These are phyloP conservation scores for Peromyscus maniculatus DNA, from an alignment of 2,113 vertebrate genomes.

Conservation along the genomic window DNA sequence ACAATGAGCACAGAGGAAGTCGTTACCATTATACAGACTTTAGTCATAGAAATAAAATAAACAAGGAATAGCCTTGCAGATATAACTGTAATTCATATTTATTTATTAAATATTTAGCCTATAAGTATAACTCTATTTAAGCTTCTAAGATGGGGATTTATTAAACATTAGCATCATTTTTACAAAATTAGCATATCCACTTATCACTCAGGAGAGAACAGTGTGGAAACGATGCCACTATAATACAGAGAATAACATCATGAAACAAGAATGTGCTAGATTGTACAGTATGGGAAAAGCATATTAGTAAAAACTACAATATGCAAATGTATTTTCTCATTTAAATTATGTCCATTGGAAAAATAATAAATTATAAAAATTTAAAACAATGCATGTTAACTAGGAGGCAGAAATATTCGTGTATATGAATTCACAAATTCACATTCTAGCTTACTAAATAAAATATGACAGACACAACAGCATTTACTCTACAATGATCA, in stretches of 20 bases:
- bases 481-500: not conserved
- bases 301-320: not conserved
- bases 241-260: not conserved
- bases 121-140: not conserved
- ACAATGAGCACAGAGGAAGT: not conserved
- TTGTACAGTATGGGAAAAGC: not conserved
- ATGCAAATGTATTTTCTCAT: not conserved
- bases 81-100: not conserved
- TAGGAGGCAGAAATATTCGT: not conserved
- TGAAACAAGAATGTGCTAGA: not conserved
- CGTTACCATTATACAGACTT: not conserved
- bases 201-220: not conserved
- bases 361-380: slow-evolving; percentile 7
- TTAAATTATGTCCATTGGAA: slow-evolving; percentile 23
- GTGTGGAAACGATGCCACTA: not conserved
- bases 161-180: slow-evolving; percentile 18
- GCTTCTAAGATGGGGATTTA: not conserved
- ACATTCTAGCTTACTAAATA: not conserved
- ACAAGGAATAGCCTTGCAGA: not conserved
- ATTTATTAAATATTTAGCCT: slow-evolving; percentile 22
- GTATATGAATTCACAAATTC: not conserved
- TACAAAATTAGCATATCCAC: not conserved
- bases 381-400: not conserved
- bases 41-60: slow-evolving; percentile 1
- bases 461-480: slow-evolving; percentile 7